Conservation (phyloP, 2,888 invertebrate genomes). For the Pammene fasciana region DNA sequence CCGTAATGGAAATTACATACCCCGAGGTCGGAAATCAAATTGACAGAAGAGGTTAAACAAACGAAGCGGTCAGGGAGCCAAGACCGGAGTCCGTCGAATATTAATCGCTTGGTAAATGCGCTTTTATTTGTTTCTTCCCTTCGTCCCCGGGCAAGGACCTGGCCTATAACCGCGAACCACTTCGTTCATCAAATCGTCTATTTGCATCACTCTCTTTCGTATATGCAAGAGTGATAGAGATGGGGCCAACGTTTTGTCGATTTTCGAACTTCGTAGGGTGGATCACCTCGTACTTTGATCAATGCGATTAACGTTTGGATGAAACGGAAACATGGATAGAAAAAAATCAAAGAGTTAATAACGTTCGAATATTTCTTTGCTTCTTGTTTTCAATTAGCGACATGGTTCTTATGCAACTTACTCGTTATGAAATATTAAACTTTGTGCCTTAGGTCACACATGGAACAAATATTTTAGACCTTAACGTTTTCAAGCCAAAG, state of each 20-base stretch:
- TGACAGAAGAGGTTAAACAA: conserved; percentile 83
- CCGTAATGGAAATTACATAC: conserved; percentile 81
- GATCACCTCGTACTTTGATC: conserved; percentile 21
- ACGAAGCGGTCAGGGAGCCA: conserved; percentile 78
- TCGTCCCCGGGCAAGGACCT: conserved; percentile 17
- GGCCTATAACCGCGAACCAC: too few species aligned
- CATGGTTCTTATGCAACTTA: too few species aligned
- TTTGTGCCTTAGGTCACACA: too few species aligned
- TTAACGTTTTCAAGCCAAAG: too few species aligned
- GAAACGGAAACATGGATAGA: background rate
- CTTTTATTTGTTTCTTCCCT: conserved; percentile 44
- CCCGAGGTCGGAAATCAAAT: conserved; percentile 82
- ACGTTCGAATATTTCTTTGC: background rate
- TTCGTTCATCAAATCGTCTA: too few species aligned
- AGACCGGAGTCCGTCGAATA: conserved; percentile 55
- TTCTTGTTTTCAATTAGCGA: too few species aligned
- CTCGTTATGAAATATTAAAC: too few species aligned
- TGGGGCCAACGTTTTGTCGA: too few species aligned
- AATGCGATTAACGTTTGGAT: conserved; percentile 20
- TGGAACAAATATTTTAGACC: too few species aligned
- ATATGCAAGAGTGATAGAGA: too few species aligned
- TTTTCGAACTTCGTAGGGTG: too few species aligned
- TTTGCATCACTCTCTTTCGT: too few species aligned
- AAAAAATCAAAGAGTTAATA: background rate
- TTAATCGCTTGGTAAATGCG: conserved; percentile 46